Evolutionary conservation across 2,888 invertebrate genomes (phyloP), one percentile per base, ranked within the genome.

Genomic region (Galerucella calmariensis): DNA sequence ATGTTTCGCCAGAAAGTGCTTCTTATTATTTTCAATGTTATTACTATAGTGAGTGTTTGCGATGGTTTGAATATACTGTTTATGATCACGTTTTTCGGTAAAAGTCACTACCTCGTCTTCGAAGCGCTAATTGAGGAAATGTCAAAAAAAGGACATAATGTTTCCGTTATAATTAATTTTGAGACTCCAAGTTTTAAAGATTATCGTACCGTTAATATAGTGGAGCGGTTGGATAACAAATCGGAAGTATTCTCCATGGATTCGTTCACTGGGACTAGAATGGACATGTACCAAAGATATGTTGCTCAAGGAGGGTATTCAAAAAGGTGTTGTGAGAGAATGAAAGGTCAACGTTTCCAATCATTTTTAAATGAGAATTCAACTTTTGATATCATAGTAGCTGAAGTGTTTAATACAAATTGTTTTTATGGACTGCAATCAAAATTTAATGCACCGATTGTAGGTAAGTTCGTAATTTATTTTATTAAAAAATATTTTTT

Each of bases 381-480:
- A 1, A 89, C 89, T 67, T 93, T 91, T 81, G 94, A 94, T 84
- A 84, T 94, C 0, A 88, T 93, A 9, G 84, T 94, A 0, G 86
- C 91, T 67, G 94, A 94, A 85, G 90, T 90, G 74, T 94, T 94
- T 82, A 92, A 92, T 78, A 90, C 90, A 73, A 92, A 94, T 81
- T 93, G 94, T 82, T 90, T 91, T 84, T 85, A 93, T 76, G 92
- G 90, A 1, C 84, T 94, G 35, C 91, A 90, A 0, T 88, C 92
- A 81, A 90, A 90, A 79, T 88, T 93, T 14, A 85, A 90, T 61
- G 91, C 90, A 0, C 93, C 93, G 0, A 90, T 82, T 62, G 89
- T 91, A 66, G 89, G 89, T 66, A 65, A 71, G 70, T 61, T 75
- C 62, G 65, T 77, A 10, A 2, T 20, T 24, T 14, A 48, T 48